Evolutionary conservation across 2,888 invertebrate genomes (phyloP).

Genomic region (Thecocarcelia acutangulata): DNA sequence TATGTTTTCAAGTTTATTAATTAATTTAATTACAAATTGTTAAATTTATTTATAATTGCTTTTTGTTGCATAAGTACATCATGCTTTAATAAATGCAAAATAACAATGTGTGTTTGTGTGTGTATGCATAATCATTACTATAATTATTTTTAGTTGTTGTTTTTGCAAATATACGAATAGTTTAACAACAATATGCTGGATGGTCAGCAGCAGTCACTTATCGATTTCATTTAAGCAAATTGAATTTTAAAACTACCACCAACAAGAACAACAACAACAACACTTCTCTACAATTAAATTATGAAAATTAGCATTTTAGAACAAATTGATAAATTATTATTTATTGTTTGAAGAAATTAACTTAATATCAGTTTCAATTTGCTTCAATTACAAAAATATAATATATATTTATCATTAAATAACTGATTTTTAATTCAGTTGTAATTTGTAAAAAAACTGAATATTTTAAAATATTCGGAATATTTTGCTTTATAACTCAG

Average conservation of each 20-base stretch:
- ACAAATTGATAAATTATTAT: conserved; percentile 44
- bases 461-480: no score
- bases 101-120: conserved; percentile 2
- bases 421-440: not conserved
- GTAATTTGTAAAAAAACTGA: not conserved
- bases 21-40: conserved; percentile 70
- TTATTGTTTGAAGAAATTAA: conserved; percentile 29
- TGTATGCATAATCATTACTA: not conserved
- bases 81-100: no score
- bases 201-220: conserved; percentile 38
- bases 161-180: not conserved
- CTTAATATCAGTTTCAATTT: conserved; percentile 20
- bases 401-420: conserved; percentile 4
- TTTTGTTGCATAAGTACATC: conserved; percentile 41
- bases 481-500: no score
- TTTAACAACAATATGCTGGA: conserved; percentile 53
- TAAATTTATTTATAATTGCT: conserved; percentile 68
- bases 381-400: not conserved
- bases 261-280: conserved; percentile 3
- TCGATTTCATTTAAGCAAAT: conserved; percentile 52
- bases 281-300: conserved; percentile 26
- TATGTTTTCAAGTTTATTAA: conserved; percentile 66
- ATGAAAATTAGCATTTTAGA: conserved; percentile 44
- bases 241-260: conserved; percentile 18
- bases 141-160: conserved; percentile 31